These are phyloP conservation scores for Petrophora chlorosata DNA, from an alignment of 2,888 invertebrate genomes.

Conservation along the genomic window DNA sequence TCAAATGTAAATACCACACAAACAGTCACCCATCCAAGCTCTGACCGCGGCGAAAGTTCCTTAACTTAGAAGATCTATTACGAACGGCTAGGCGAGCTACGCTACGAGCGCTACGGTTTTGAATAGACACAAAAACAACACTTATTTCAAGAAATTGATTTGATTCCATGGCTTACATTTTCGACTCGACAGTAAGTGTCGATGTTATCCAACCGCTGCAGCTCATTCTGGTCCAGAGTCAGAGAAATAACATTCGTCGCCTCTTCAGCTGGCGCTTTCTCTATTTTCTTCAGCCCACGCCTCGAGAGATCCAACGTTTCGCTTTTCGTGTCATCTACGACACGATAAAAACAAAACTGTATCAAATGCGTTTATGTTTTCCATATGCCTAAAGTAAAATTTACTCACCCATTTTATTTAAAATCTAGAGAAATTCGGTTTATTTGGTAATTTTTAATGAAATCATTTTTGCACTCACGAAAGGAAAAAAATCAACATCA, in stretches of 20 bases:
- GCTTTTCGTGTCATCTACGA: slow-evolving; percentile 53
- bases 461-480: slow-evolving; percentile 11
- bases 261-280: slow-evolving; percentile 88
- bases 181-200: slow-evolving; percentile 91
- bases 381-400: not conserved
- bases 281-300: slow-evolving; percentile 91
- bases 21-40: too few relatives aligned
- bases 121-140: too few relatives aligned
- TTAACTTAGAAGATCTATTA: too few relatives aligned
- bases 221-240: slow-evolving; percentile 93
- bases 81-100: too few relatives aligned
- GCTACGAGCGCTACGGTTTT: too few relatives aligned
- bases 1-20: too few relatives aligned
- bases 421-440: not conserved
- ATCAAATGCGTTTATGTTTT: slow-evolving; percentile 6
- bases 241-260: slow-evolving; percentile 87
- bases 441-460: not conserved
- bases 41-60: too few relatives aligned
- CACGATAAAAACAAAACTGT: slow-evolving; percentile 17
- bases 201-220: slow-evolving; percentile 94
- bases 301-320: slow-evolving; percentile 90
- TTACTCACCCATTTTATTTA: slow-evolving; percentile 28
- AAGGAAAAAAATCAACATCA: too few relatives aligned
- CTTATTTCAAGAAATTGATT: too few relatives aligned
- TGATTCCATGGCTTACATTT: slow-evolving; percentile 81